Evolutionary conservation across 2,888 invertebrate genomes (phyloP).

Genomic region (Oligia latruncula): DNA sequence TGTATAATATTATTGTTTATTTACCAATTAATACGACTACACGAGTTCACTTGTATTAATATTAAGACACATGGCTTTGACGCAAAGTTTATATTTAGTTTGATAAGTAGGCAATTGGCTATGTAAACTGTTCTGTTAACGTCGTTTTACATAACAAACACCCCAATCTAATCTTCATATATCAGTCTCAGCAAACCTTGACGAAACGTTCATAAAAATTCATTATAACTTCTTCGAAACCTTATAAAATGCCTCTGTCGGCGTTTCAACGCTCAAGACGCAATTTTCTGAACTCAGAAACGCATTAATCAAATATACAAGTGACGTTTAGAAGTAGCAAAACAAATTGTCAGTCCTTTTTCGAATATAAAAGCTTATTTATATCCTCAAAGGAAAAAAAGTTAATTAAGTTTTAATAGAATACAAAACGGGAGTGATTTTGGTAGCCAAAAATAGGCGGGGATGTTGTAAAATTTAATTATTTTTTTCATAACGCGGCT

Average conservation of each 20-base stretch:
- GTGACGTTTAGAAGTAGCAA: constrained; percentile 90
- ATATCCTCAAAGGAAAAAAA: constrained; percentile 85
- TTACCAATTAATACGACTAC: neutral
- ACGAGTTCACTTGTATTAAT: neutral
- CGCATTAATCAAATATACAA: constrained; percentile 88
- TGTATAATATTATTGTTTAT: neutral
- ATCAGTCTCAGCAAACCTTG: constrained; percentile 64
- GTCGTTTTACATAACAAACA: constrained; percentile 48
- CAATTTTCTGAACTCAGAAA: constrained; percentile 84
- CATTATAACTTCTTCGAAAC: constrained; percentile 70
- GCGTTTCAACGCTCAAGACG: constrained; percentile 78
- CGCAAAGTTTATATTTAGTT: neutral
- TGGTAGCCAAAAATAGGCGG: constrained; percentile 91
- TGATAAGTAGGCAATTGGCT: neutral
- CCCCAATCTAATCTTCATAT: constrained; percentile 60
- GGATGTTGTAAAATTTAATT: constrained; percentile 89
- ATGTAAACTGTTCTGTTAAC: neutral
- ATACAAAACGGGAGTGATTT: constrained; percentile 88
- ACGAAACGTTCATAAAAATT: constrained; percentile 67
- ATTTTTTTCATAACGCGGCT: constrained; percentile 85
- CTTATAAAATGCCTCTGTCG: constrained; percentile 76
- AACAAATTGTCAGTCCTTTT: constrained; percentile 87
- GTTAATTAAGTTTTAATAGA: constrained; percentile 91
- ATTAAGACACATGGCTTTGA: neutral
- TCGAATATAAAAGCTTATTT: constrained; percentile 82